Base-by-base conservation (phyloP, 2,797 vertebrate genomes). In the Varecia variegata region DNA sequence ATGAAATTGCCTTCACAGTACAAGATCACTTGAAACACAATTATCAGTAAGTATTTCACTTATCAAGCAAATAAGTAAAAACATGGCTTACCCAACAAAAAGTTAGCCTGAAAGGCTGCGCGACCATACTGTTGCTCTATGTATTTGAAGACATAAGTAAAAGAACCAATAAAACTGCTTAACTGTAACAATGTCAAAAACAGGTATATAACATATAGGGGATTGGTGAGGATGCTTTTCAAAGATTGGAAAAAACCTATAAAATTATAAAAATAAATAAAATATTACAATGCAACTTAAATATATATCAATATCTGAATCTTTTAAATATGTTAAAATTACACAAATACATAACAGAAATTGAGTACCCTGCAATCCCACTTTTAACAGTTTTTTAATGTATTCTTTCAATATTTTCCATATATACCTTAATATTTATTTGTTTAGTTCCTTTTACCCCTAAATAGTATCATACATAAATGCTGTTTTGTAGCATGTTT, bases 51-150 rank as follows among this genome's bases (percentile, higher is more conserved):
- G 38, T 25, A n/a, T 15, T 38, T 17, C 0, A 0, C 9, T 76
- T 77, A 58, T 56, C 13, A 54, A 74, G 10, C 25, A 90, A 95
- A 84, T 1, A 68, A 14, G 2, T 43, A 71, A 93, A 93, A 76
- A 25, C 18, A 7, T 68, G 38, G 96, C 98, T 98, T 96, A 99
- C 99, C 99, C 92, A 98, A 98, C 12, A 99, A 88, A 96, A 99
- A 98, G 98, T 99, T 99, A 85, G 99, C 98, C 79, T 98, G 99
- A 35, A 99, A 99, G 70, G 99, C 96, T 30, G 99, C 98, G 92
- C 99, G 98, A 58, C 99, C 99, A 85, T 99, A 99, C 93, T 99
- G 99, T 93, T 99, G 99, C 90, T 99, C 99, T 43, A 99, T 95
- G 95, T 99, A 99, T 97, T 99, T 99, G 91, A 99, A 98, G 60